Evolutionary conservation across 2,888 invertebrate species (phyloP), one percentile per base, ranked within the genome.

Genomic region (Lasioglossum leucozonium): DNA sequence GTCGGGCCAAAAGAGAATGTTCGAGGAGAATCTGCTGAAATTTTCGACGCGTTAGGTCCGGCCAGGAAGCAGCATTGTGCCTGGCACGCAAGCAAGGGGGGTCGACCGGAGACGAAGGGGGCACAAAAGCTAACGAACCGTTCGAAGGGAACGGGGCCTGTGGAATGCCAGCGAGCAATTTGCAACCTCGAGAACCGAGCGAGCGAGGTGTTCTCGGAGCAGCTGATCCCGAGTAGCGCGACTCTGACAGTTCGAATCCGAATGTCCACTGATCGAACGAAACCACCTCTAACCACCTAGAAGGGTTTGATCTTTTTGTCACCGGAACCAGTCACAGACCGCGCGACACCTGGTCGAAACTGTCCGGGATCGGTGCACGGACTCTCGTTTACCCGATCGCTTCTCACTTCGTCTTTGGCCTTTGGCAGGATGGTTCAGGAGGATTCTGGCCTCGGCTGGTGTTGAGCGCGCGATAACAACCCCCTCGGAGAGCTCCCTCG

Each of bases 21-120:
- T 30, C 34, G 71, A 34, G 8, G 26, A 26, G 16, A 18, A 34
- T 34, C 37, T 13, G 11, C 37, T 67, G 51, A 44, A 76, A 76
- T 76, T 81, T 81, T 81, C 72, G 65, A 55, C 72, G 44, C 42
- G 44, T 42, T 44, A 72, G 72, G 44, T 67, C 72, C 72, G 72
- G 51, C 75, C 26, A 72, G 65, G 58, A 75, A 42, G 55, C 30
- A 34, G 42, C 51, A 16, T 58, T 11, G 30, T 51, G 65, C 34
- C 11, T 16, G 42, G 10, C n/a, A 4, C 42, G 44, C 4, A 4
- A 16, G n/a, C n/a, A n/a, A 3, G 44, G 44, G 44, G 13, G 42
- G 0, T n/a, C n/a, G 13, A 0, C 4, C 4, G 42, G 13, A 13
- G 10, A 40, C 10, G 0, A 10, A 13, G 42, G 44, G 51, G 22